Conservation (phyloP, 1,140 invertebrate species). For the Drusus annulatus region DNA sequence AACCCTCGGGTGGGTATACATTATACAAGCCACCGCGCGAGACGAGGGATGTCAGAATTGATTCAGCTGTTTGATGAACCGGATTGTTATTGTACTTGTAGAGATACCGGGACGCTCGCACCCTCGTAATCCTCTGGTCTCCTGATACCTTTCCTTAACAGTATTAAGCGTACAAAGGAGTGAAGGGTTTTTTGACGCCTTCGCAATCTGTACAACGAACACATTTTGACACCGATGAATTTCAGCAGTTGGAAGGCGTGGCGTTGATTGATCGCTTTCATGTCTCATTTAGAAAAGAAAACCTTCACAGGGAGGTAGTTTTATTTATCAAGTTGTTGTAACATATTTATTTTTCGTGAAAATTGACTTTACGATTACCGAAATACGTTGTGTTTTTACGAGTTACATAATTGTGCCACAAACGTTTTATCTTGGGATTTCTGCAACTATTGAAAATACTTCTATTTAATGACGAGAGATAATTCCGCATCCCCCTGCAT, state of each 20-base stretch:
- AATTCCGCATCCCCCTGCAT: slow-evolving; percentile 1
- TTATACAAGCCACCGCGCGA: slow-evolving; percentile 24
- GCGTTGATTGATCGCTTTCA: slow-evolving; percentile 45
- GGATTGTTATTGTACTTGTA: slow-evolving; percentile 43
- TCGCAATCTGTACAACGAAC: slow-evolving; percentile 31
- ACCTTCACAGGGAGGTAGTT: too few relatives aligned
- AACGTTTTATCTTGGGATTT: background rate
- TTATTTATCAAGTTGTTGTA: too few relatives aligned
- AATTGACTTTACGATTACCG: too few relatives aligned
- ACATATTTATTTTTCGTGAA: too few relatives aligned
- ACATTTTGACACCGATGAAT: slow-evolving; percentile 20
- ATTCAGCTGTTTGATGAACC: slow-evolving; percentile 48
- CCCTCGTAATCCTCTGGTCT: slow-evolving; percentile 34
- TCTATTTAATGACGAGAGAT: background rate
- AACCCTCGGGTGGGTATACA: slow-evolving; percentile 24
- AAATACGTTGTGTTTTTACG: too few relatives aligned
- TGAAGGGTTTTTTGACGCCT: slow-evolving; percentile 28
- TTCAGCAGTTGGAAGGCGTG: slow-evolving; percentile 33
- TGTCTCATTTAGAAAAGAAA: slow-evolving; percentile 29
- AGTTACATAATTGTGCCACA: too few relatives aligned
- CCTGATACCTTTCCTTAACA: slow-evolving; percentile 44
- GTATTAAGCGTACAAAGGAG: slow-evolving; percentile 38
- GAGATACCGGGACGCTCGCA: slow-evolving; percentile 7
- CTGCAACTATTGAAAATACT: background rate
- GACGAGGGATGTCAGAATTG: slow-evolving; percentile 36